Evolutionary conservation across 2,113 vertebrate genomes (phyloP), one percentile per base, ranked within the genome.

Genomic region (Merops nubicus): DNA sequence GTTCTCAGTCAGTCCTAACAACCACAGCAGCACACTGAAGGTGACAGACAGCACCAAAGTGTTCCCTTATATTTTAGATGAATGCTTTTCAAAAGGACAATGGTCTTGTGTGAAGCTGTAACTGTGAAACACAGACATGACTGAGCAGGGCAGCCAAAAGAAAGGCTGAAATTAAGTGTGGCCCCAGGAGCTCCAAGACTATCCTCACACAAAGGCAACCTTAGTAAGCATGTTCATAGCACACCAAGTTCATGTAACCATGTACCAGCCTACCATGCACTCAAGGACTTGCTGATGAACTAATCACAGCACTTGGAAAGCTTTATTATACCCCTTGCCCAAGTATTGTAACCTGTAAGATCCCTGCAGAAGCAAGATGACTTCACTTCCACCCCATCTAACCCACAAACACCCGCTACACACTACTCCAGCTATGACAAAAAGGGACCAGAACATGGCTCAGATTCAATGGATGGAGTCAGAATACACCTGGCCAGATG

Each of bases 351-450:
- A 40, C 23, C 12, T 8, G 7, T 40, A 75, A 42, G 21, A 60
- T 14, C 53, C 5, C 7, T 5, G 1, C 17, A 75, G 29, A 5
- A 51, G 50, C 5, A 1, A 42, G 36, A 0, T 22, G n/a, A 63
- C 54, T 47, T 85, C 60, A 34, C 8, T 34, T 50, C n/a, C 50
- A 28, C 5, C 47, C 43, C 50, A 7, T 0, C 10, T 18, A 38
- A 50, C 12, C 26, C 36, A 53, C 8, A 21, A 54, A 47, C 8
- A 8, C 3, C 5, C 1, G 0, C 23, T 53, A 40, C 19, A 28
- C 18, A 1, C 20, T 38, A 9, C 56, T 26, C 11, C 15, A 84
- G 54, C 64, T 59, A 40, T 0, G 4, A 65, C 59, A 12, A 48
- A 51, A 43, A 56, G 25, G 22, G 34, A 21, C 6, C 38, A 77